Base-by-base conservation (phyloP, 2,888 invertebrate species). In the Clunio marinus region DNA sequence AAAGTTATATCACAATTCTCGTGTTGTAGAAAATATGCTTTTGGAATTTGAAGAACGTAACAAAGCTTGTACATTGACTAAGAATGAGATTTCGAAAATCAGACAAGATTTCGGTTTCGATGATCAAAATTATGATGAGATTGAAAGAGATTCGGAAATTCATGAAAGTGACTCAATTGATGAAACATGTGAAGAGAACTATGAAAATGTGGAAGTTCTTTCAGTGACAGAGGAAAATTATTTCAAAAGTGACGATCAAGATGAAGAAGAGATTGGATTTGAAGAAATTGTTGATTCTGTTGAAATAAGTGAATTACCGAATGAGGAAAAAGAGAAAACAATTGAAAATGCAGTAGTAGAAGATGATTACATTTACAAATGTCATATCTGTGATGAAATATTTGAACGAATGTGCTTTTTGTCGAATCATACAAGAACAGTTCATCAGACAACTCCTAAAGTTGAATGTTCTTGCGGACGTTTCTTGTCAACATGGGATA, bases 381-480 rank as follows among this genome's bases (percentile, higher is more conserved):
- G 66, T 5, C 66, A 66, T 15, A 20, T 66, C 5, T 66, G 66
- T 22, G 10, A 8, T 17, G 66, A 66, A 28, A 51, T 25, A 1
- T 66, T 66, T 24, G 55, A 32, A 5, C 1, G 24, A 35, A 55
- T 66, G 51, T 66, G 27, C n/a, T 55, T 66, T 20, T 15, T 66
- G 22, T 13, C 66, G 20, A 66, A 66, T 22, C 66, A 66, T 8
- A 55, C 66, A 5, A 10, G 66, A 35, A 28, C 27, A 13, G 2
- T 2, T 1, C 66, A 66, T 22, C 2, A 13, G 5, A 55, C 55
- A 4, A 2, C 55, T 8, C 66, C 66, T 7, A 22, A 55, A 66
- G 66, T 66, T 0, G 66, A 28, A 1, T 66, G 66, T 3, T 28
- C 55, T 10, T 66, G 66, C 28, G 66, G 66, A 35, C 46, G 46